Evolutionary conservation across 2,113 vertebrate species (phyloP).

Genomic region (Leptosomus discolor): DNA sequence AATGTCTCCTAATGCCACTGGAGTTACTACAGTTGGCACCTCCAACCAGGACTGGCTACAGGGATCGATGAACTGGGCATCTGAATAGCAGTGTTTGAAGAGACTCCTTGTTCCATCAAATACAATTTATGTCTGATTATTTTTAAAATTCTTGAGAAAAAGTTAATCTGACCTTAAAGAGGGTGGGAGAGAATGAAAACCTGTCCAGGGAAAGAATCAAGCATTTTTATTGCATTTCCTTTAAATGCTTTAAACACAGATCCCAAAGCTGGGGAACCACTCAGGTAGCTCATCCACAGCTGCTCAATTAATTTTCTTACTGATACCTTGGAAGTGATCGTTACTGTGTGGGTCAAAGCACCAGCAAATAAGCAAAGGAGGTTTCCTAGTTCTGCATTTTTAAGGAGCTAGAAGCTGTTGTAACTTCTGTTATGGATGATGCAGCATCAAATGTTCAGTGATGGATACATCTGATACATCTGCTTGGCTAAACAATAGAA

Average conservation of each 20-base stretch:
- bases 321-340: not conserved
- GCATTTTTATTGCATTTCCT: not conserved
- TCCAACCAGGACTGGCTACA: not conserved
- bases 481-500: slow-evolving; percentile 40
- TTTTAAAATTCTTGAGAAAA: not conserved
- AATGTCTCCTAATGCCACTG: not conserved
- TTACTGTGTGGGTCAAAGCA: not conserved
- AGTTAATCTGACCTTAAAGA: not conserved
- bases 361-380: not conserved
- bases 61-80: not conserved
- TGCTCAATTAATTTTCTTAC: not conserved
- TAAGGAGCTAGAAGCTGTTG: not conserved
- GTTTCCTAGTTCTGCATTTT: not conserved
- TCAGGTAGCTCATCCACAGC: not conserved
- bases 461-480: slow-evolving; percentile 17
- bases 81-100: not conserved
- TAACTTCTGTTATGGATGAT: not conserved
- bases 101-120: not conserved
- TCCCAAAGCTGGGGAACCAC: not conserved
- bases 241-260: not conserved
- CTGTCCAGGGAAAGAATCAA: not conserved
- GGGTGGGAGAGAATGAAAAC: not conserved
- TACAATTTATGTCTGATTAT: not conserved
- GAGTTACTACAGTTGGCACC: not conserved
- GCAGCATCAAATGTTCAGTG: not conserved